These are phyloP conservation scores for Pachypanchax playfairii DNA, from an alignment of 2,113 vertebrate species.

Conservation along the genomic window DNA sequence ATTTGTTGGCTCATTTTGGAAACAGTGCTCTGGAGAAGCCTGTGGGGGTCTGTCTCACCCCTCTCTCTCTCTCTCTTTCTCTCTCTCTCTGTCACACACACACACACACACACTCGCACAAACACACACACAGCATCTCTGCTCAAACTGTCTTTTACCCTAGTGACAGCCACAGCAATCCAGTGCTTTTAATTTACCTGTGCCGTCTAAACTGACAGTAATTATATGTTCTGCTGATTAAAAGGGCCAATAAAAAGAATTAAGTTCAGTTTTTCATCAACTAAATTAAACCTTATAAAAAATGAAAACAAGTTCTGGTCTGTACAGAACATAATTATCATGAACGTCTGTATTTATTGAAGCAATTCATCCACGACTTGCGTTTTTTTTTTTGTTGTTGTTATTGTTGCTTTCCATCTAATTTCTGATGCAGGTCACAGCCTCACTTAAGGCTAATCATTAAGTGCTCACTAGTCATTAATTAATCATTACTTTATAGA, in stretches of 20 bases:
- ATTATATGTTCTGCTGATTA: constrained; percentile 35
- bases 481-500: constrained; percentile 32
- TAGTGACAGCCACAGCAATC: constrained; percentile 13
- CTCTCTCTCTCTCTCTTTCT: no score
- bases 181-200: constrained; percentile 28
- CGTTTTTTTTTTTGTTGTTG: no score
- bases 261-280: constrained; percentile 4
- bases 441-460: constrained; percentile 28
- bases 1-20: constrained; percentile 3
- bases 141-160: constrained; percentile 22
- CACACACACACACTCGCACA: neutral
- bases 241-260: constrained; percentile 33
- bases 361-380: constrained; percentile 2
- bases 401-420: neutral
- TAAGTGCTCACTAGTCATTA: constrained; percentile 31
- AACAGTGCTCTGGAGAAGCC: constrained; percentile 13
- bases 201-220: constrained; percentile 35
- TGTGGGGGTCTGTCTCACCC: constrained; percentile 14
- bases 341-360: constrained; percentile 3
- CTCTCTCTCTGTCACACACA: neutral
- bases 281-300: constrained; percentile 1
- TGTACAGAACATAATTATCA: neutral
- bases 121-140: neutral
- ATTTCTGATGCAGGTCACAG: constrained; percentile 22
- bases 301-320: neutral